Conservation (phyloP, 2,113 vertebrate species). For the Hippopotamus amphibius region DNA sequence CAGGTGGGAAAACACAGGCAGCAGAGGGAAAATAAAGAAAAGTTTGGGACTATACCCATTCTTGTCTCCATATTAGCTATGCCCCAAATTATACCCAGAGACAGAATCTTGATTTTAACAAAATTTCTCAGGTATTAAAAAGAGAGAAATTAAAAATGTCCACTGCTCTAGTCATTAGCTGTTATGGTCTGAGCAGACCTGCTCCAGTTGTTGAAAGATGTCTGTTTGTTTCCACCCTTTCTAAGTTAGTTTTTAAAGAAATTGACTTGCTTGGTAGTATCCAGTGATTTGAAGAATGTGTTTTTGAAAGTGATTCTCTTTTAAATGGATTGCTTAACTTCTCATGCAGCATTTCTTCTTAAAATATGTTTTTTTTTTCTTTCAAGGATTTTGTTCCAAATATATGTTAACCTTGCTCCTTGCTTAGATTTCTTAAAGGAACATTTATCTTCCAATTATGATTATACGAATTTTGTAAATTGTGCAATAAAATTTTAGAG, state of each 20-base stretch:
- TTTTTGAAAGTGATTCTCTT: not conserved
- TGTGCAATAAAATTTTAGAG: not conserved
- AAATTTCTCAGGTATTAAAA: not conserved
- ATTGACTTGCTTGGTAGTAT: not conserved
- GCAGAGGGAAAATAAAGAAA: not conserved
- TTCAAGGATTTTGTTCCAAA: not conserved
- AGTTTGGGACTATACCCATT: not conserved
- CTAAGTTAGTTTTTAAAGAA: not conserved
- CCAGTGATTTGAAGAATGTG: not conserved
- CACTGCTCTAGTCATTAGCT: not conserved
- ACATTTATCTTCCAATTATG: conserved; percentile 1
- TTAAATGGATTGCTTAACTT: conserved; percentile 6
- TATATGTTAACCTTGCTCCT: not conserved
- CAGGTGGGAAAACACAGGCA: not conserved
- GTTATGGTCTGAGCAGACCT: not conserved
- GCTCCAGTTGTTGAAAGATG: not conserved
- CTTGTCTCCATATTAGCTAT: not conserved
- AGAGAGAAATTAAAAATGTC: not conserved
- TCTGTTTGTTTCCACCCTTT: not conserved
- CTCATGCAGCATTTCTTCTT: not conserved
- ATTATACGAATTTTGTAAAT: not conserved
- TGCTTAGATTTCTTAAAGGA: not conserved
- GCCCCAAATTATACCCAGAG: not conserved
- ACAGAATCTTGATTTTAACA: not conserved
- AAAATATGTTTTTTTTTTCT: not conserved